Base-by-base conservation (phyloP, 1,140 invertebrate species). In the Pararge aegeria region DNA sequence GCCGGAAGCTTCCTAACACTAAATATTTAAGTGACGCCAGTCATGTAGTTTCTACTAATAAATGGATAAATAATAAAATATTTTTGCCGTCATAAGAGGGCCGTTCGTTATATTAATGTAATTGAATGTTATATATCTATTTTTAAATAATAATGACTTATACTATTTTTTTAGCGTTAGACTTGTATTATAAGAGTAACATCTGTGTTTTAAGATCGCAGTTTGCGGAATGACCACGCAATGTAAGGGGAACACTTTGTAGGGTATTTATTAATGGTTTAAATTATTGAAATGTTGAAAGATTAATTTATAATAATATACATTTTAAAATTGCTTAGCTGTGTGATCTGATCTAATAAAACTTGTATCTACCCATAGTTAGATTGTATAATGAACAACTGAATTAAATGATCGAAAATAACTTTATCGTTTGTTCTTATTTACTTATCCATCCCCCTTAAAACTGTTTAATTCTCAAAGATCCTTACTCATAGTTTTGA, bases 341-440 rank as follows among this genome's bases (percentile, higher is more conserved):
- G 86, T 87, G 86, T 89, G 86, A 89, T 89, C 86, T 89, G 86
- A 89, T 82, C 74, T 88, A 83, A 83, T 83, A 79, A 74, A 76
- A 79, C 75, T 78, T 83, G 73, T 87, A 75, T 83, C 68, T 78
- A 82, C 73, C 77, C 73, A 84, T 87, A 87, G 42, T 46, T 46
- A 46, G 79, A 87, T 78, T 89, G 83, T 87, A 83, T 79, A 87
- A 86, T 83, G 72, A 87, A 81, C 86, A 81, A 81, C 64, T 75
- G 67, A 83, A 87, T 83, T 89, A 87, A 87, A 76, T 70, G 79
- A 81, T 78, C 79, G 75, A 85, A 86, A 86, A 56, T 76, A 80
- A 69, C 65, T 71, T 70, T 66, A 85, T 80, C 76, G 83, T 81
- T 80, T 66, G 74, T 86, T 83, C 68, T 73, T 76, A 75, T 82